Evolutionary conservation across 2,888 invertebrate species (phyloP).

Genomic region (Homarus gammarus): DNA sequence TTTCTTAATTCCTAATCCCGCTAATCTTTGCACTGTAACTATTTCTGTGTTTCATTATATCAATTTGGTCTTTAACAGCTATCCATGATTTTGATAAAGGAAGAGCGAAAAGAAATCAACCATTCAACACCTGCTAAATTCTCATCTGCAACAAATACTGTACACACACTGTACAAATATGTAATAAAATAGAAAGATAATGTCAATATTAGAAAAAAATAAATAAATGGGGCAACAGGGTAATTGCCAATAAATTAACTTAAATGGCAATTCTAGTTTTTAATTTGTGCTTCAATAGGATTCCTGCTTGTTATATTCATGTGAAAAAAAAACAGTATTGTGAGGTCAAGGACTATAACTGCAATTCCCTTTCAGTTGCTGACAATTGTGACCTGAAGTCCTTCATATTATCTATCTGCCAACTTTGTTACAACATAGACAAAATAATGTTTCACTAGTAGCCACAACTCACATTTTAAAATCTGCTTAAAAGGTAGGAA

Average conservation of each 20-base stretch:
- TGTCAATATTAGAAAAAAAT: not conserved
- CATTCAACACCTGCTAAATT: constrained; percentile 1
- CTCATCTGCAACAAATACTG: constrained; percentile 6
- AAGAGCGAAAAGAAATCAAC: constrained; percentile 29
- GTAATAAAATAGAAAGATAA: constrained; percentile 8
- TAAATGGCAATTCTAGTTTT: constrained; percentile 11
- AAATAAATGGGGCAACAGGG: constrained; percentile 12
- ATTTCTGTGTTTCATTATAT: constrained; percentile 48
- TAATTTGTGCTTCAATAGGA: constrained; percentile 38
- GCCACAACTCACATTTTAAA: not conserved
- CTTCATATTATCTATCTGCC: not conserved
- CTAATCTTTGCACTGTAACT: constrained; percentile 49
- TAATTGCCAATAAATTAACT: constrained; percentile 15
- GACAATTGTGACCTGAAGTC: not conserved
- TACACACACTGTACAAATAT: constrained; percentile 41
- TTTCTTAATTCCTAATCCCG: constrained; percentile 41
- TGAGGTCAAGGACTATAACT: constrained; percentile 12
- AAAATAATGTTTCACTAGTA: not conserved
- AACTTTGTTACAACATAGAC: not conserved
- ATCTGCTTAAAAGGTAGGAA: constrained; percentile 11
- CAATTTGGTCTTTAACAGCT: constrained; percentile 22
- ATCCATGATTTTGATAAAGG: constrained; percentile 17
- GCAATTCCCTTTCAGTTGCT: not conserved
- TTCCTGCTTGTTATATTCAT: not conserved
- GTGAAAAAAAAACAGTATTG: not conserved